Evolutionary conservation across 2,797 vertebrate species (phyloP).

Genomic region (Champsocephalus esox): DNA sequence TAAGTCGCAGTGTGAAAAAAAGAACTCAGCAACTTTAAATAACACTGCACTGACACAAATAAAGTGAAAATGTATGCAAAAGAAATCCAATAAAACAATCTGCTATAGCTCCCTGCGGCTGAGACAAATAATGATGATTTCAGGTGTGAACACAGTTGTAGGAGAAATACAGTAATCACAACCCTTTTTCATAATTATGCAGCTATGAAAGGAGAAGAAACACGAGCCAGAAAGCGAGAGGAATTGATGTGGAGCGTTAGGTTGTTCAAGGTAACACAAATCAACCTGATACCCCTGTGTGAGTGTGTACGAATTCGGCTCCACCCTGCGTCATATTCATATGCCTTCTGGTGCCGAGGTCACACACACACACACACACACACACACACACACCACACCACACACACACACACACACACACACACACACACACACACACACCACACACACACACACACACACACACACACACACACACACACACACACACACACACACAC

Average conservation of each 20-base stretch:
- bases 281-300: constrained; percentile 38
- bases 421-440: constrained; percentile 4
- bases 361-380: constrained; percentile 27
- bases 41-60: constrained; percentile 19
- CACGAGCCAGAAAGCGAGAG: constrained; percentile 2
- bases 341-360: constrained; percentile 62
- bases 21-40: constrained; percentile 33
- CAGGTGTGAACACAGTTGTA: constrained; percentile 8
- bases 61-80: constrained; percentile 31
- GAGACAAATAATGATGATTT: constrained; percentile 32
- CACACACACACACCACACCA: no score
- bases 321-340: constrained; percentile 42
- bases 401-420: no score
- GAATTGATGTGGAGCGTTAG: constrained; percentile 16
- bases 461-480: no score
- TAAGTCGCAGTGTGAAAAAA: constrained; percentile 18
- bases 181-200: constrained; percentile 20
- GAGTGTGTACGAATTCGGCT: constrained; percentile 24
- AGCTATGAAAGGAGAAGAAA: constrained; percentile 16
- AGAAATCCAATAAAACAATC: constrained; percentile 52
- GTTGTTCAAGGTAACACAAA: constrained; percentile 56
- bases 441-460: constrained; percentile 41
- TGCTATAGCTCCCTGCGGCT: constrained; percentile 30
- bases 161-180: constrained; percentile 29
- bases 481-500: neutral